Conservation (phyloP, 2,797 vertebrate genomes). For the Hyperoplus immaculatus region DNA sequence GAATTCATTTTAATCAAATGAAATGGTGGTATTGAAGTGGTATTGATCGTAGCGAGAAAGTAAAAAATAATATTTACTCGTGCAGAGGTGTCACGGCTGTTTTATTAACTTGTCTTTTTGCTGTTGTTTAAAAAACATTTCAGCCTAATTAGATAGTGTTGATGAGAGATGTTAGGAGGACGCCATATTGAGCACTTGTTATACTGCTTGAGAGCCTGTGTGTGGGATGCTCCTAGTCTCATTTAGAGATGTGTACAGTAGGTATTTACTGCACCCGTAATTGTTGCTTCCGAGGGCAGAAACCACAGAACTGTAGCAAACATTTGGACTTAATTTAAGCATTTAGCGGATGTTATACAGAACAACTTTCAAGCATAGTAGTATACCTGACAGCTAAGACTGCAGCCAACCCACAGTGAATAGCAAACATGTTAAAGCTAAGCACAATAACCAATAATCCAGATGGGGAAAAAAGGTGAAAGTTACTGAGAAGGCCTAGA, state of each 20-base stretch:
- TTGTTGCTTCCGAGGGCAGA: slow-evolving; percentile 15
- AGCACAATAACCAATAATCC: background rate
- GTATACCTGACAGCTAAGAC: background rate
- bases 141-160: background rate
- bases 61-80: background rate
- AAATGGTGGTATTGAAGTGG: background rate
- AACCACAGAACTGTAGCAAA: slow-evolving; percentile 25
- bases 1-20: background rate
- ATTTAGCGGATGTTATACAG: slow-evolving; percentile 19
- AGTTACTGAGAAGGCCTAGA: background rate
- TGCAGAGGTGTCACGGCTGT: background rate
- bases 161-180: background rate
- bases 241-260: slow-evolving; percentile 23
- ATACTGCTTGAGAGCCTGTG: slow-evolving; percentile 2
- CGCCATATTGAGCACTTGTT: background rate
- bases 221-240: background rate
- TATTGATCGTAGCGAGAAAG: background rate
- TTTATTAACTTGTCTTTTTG: background rate
- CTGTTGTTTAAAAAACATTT: background rate
- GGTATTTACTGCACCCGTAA: slow-evolving; percentile 16
- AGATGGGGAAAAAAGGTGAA: background rate
- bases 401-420: background rate
- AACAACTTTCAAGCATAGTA: slow-evolving; percentile 9
- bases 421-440: background rate
- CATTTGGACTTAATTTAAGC: background rate